Evolutionary conservation across 2,888 invertebrate species (phyloP).

Genomic region (Caenorhabditis sp.): DNA sequence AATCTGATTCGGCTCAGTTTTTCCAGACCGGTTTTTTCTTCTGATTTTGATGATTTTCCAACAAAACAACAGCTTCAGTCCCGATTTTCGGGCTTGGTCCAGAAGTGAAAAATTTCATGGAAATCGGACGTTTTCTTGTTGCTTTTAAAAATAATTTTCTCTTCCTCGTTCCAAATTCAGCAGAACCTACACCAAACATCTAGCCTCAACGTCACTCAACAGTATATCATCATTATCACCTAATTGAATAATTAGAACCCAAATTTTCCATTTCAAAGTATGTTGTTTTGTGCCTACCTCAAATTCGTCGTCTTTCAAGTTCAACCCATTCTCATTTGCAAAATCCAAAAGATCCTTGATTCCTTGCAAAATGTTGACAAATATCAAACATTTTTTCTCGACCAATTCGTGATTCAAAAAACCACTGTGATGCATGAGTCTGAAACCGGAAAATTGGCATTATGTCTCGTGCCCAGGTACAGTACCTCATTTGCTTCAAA

Average conservation of each 20-base stretch:
- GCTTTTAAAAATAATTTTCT: no score
- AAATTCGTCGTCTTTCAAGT: slow-evolving; percentile 6
- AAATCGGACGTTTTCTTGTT: no score
- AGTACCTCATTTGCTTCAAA: slow-evolving; percentile 59
- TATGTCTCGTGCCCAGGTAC: slow-evolving; percentile 9
- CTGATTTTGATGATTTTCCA: background rate
- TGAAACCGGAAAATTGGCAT: slow-evolving; percentile 12
- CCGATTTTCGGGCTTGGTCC: background rate
- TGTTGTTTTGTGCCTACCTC: slow-evolving; percentile 16
- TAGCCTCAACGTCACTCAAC: no score
- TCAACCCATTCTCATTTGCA: background rate
- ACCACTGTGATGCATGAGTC: slow-evolving; percentile 54
- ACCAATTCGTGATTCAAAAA: slow-evolving; percentile 53
- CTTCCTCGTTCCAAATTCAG: no score
- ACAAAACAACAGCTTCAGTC: background rate
- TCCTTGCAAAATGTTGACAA: slow-evolving; percentile 32
- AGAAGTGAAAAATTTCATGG: no score
- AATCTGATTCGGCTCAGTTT: no score
- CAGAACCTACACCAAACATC: no score
- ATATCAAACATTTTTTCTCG: slow-evolving; percentile 52
- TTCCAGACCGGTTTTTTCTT: background rate
- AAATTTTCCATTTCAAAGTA: slow-evolving; percentile 6
- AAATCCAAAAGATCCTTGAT: slow-evolving; percentile 25
- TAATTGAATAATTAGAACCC: no score
- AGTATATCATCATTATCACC: no score